Base-by-base conservation (phyloP, 2,888 invertebrate species). In the Gibbula magus region DNA sequence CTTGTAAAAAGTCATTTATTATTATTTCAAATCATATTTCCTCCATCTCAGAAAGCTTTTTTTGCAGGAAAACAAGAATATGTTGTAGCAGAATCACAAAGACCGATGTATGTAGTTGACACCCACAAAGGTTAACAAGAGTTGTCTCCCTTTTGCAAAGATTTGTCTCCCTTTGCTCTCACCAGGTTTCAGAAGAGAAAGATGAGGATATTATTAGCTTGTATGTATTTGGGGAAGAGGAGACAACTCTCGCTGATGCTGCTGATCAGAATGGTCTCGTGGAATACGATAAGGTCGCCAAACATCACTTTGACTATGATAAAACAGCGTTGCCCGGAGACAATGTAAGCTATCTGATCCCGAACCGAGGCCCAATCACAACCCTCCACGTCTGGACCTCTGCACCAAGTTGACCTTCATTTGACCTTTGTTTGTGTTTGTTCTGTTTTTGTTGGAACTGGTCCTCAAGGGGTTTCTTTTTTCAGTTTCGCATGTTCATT, bases 211-310 rank as follows among this genome's bases (percentile, higher is more conserved):
- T 88, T 22, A 87, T 92, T 78, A 91, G 90, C 82, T 83, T 92
- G 79, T 91, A 88, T 86, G 89, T 91, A 54, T 92, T 92, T 86
- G 91, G 91, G 20, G 91, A 91, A 81, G 90, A 91, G 35, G 91
- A 92, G 82, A 83, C 86, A 22, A 83, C 83, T 66, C 81, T 92
- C 32, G 88, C 88, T 7, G 82, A 80, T 4, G 90, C 89, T 77
- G 90, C 90, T n/a, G 86, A 88, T 53, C 78, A 80, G 79, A 87
- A 88, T 81, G 91, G 91, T 5, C 76, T 91, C 18, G 83, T 91
- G 22, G 83, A 85, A 54, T 90, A 88, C 83, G 84, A 86, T 53
- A 87, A 84, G 78, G 88, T 90, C 32, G 84, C 86, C 77, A 85
- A 88, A 18, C 89, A 89, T 75, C 88, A 89, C 73, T 88, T 83